Percentiles rank a stretch among this genome's conserved stretches.
phyloP scores from a whole-genome alignment of 2,113 vertebrate species.

The Mormoops blainvillei region DNA sequence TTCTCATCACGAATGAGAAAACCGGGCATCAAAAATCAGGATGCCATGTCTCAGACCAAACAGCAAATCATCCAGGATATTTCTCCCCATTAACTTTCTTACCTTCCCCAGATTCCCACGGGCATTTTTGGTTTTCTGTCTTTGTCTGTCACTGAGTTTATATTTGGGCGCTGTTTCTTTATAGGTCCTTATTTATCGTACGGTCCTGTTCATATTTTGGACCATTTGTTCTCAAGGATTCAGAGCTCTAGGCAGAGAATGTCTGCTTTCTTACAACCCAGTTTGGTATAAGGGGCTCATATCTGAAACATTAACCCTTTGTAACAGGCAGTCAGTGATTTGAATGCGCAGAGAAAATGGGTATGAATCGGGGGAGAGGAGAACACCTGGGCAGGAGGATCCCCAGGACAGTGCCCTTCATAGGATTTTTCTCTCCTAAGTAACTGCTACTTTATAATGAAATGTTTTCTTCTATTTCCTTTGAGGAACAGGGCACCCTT shows the following conservation, averaged over 20 bases:
- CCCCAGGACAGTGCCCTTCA: background rate
- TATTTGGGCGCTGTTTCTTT: background rate
- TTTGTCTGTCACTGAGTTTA: background rate
- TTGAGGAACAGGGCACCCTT: background rate
- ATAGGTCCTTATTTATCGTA: background rate
- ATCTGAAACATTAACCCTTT: background rate
- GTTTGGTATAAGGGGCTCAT: background rate
- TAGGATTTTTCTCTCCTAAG: background rate
- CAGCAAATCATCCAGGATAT: background rate
- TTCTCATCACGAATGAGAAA: background rate
- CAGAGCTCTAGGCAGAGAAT: background rate
- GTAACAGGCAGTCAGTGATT: background rate
- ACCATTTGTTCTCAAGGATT: background rate
- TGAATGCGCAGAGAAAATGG: background rate
- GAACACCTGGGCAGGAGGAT: fast-evolving
- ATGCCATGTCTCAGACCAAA: background rate
- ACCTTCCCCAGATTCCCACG: background rate
- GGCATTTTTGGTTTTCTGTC: no score
- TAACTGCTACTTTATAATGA: background rate
- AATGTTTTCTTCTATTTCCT: background rate
- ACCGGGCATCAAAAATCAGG: background rate
- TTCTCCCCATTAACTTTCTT: background rate
- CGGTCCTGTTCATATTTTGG: background rate
- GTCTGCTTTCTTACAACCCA: background rate
- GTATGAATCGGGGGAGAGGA: background rate